Percentiles rank a stretch among this genome's conserved stretches.
These are phyloP conservation scores for roundworm (Caenorhabditis elegans) DNA, from an alignment of 1,140 invertebrate species.

Conservation along the genomic window WBcel235 BX284602.5:11641001-11641500, in stretches of 20 bases:
- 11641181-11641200: conserved; percentile 49
- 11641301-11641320: conserved; percentile 52
- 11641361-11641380: conserved; percentile 50
- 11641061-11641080: conserved; percentile 34
- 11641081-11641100: conserved; percentile 50
- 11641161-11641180: neutral
- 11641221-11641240: neutral
- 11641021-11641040: conserved; percentile 7
- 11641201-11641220: conserved; percentile 34
- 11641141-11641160: conserved; percentile 9
- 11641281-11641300: conserved; percentile 43
- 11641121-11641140: conserved; percentile 8
- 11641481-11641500: neutral
- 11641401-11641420: conserved; percentile 46
- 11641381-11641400: conserved; percentile 54
- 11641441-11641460: neutral
- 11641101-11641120: conserved; percentile 3
- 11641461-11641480: conserved; percentile 42
- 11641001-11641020: conserved; percentile 38
- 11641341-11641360: conserved; percentile 45
- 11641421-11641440: conserved; percentile 46
- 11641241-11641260: no score
- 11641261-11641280: no score
- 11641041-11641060: conserved; percentile 49
- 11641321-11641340: conserved; percentile 42